phyloP scores from a whole-genome alignment of 92 coral and sea anemone genomes.

The Montipora capitata region DNA sequence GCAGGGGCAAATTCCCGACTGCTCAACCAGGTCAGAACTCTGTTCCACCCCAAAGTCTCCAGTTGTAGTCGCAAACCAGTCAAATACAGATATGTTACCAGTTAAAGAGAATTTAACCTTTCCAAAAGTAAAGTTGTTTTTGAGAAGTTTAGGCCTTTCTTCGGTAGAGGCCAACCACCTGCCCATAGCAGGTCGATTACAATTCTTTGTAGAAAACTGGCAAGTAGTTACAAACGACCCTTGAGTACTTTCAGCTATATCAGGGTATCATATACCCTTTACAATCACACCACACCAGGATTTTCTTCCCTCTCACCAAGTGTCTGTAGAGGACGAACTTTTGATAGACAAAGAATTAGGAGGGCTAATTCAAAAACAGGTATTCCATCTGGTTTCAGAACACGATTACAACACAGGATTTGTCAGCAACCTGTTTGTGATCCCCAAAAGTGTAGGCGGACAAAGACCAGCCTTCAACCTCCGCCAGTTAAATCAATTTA shows the following conservation, averaged over 20 bases:
- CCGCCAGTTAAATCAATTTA: constrained; percentile 45
- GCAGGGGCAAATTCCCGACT: no score
- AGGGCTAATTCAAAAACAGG: constrained; percentile 40
- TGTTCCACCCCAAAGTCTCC: no score
- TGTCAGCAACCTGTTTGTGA: constrained; percentile 54
- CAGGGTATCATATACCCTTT: constrained; percentile 27
- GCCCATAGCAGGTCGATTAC: not conserved
- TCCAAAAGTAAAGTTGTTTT: not conserved
- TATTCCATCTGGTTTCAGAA: constrained; percentile 17
- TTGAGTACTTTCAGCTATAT: constrained; percentile 1
- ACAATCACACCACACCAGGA: constrained; percentile 13
- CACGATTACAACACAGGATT: constrained; percentile 40
- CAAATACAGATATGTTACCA: not conserved
- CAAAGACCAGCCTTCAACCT: constrained; percentile 66
- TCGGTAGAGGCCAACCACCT: not conserved
- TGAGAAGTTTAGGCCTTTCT: not conserved
- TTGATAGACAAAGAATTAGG: constrained; percentile 45
- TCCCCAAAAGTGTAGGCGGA: constrained; percentile 39
- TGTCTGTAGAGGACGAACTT: not conserved
- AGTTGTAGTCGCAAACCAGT: no score
- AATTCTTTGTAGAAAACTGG: not conserved
- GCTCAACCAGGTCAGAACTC: no score
- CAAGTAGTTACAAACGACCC: not conserved
- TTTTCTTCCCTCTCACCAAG: constrained; percentile 9
- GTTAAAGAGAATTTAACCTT: no score